These are phyloP conservation scores for Theodoxus fluviatilis DNA, from an alignment of 2,888 invertebrate species.

Conservation along the genomic window DNA sequence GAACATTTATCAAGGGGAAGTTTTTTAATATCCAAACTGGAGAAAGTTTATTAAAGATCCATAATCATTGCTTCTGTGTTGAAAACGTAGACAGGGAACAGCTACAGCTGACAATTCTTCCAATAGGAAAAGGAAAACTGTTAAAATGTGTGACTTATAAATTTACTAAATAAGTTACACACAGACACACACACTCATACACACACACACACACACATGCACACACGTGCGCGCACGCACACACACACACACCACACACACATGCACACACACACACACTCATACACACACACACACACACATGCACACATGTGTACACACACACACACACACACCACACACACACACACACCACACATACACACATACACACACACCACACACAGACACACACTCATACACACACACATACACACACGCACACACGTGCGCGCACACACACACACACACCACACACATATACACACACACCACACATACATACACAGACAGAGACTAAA, in stretches of 20 bases:
- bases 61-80: too few relatives aligned
- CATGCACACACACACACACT: conserved; percentile 3
- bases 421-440: background rate
- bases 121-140: too few relatives aligned
- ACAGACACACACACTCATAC: too few relatives aligned
- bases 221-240: background rate
- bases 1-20: too few relatives aligned
- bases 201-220: too few relatives aligned
- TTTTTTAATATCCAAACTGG: too few relatives aligned
- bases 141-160: too few relatives aligned
- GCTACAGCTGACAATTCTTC: too few relatives aligned
- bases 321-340: background rate
- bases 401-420: background rate
- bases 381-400: conserved; percentile 1
- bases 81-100: too few relatives aligned
- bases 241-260: background rate
- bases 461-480: background rate
- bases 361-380: conserved; percentile 13
- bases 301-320: conserved; percentile 10
- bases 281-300: background rate
- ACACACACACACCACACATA: conserved; percentile 8
- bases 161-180: too few relatives aligned
- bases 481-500: background rate
- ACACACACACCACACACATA: conserved; percentile 4
- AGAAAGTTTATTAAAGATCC: too few relatives aligned